Base-by-base conservation (phyloP, 2,113 vertebrate species). In the Ascaphus truei region DNA sequence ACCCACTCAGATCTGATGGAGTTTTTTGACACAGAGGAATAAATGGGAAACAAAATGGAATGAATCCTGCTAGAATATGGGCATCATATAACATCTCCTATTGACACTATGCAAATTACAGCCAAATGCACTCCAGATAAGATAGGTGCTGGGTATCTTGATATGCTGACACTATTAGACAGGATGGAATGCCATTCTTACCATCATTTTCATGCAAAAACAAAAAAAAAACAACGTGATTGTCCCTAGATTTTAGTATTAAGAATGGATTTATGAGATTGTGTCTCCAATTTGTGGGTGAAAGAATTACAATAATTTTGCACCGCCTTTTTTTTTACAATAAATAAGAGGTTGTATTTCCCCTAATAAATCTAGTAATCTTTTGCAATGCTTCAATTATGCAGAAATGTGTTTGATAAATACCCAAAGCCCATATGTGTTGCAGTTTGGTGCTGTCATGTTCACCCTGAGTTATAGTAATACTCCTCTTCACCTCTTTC, bases 381-480 rank as follows among this genome's bases (percentile, higher is more conserved):
- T 11, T 34, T 43, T 67, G 27, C 37, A 67, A 34, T 16, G 27
- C 39, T 23, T n/a, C 7, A 4, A 56, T 36, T 58, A 68, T 52
- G 30, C 22, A 51, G 31, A 50, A n/a, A 22, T n/a, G 53, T 8
- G n/a, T 53, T 39, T 65, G 48, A 65, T 65, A 65, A 53, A 65
- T 65, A 52, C 25, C 31, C 62, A 51, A 25, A 34, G 29, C 51
- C 31, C 47, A 63, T 50, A 43, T 63, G 61, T 29, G 33, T 25
- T 27, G 31, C 52, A 34, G 39, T 53, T 65, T 65, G 47, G 29
- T 29, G 47, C 30, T 68, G 66, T 68, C 55, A 68, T 59, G 63
- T 45, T 51, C 26, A 66, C 48, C 43, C 47, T 68, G 55, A 68
- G 66, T 68, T 59, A 68, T 68, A 51, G 55, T 59, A 68, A 68